phyloP scores from a whole-genome alignment of 1,140 invertebrate genomes.

The Drosophila rufa region DNA sequence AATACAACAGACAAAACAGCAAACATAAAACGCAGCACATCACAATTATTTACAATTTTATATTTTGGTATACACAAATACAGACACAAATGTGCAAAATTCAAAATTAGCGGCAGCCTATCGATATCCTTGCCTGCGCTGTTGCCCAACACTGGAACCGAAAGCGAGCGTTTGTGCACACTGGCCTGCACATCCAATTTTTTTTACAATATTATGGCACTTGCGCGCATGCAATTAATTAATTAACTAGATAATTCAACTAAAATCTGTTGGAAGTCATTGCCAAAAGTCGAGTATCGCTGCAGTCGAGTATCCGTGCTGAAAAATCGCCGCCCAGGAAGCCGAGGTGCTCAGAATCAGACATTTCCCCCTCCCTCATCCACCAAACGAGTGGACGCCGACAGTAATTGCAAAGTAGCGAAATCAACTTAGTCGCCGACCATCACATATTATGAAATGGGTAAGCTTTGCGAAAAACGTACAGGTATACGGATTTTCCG shows the following conservation, averaged over 20 bases:
- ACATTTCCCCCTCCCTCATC: neutral
- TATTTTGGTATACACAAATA: slow-evolving; percentile 9
- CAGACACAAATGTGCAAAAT: slow-evolving; percentile 47
- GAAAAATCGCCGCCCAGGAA: slow-evolving; percentile 6
- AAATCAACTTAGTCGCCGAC: slow-evolving; percentile 11
- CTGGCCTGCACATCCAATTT: slow-evolving; percentile 23
- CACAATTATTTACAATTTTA: slow-evolving; percentile 13
- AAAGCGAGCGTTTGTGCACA: slow-evolving; percentile 26
- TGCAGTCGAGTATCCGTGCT: neutral
- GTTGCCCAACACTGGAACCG: slow-evolving; percentile 47
- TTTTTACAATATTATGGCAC: slow-evolving; percentile 64
- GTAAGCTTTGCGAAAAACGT: slow-evolving; percentile 50
- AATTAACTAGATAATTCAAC: neutral
- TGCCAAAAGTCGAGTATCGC: slow-evolving; percentile 1
- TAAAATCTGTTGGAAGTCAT: slow-evolving; percentile 2
- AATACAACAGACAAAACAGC: slow-evolving; percentile 1
- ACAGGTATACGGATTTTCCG: slow-evolving; percentile 21
- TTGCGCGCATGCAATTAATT: slow-evolving; percentile 28
- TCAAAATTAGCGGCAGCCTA: slow-evolving; percentile 31
- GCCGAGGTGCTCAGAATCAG: slow-evolving; percentile 2
- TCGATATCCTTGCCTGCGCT: slow-evolving; percentile 11
- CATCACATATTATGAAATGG: slow-evolving; percentile 68
- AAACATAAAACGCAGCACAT: slow-evolving; percentile 1
- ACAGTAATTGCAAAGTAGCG: slow-evolving; percentile 32
- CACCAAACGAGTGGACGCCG: slow-evolving; percentile 32